Conservation (phyloP, 2,113 vertebrate species). For the Pionites leucogaster region DNA sequence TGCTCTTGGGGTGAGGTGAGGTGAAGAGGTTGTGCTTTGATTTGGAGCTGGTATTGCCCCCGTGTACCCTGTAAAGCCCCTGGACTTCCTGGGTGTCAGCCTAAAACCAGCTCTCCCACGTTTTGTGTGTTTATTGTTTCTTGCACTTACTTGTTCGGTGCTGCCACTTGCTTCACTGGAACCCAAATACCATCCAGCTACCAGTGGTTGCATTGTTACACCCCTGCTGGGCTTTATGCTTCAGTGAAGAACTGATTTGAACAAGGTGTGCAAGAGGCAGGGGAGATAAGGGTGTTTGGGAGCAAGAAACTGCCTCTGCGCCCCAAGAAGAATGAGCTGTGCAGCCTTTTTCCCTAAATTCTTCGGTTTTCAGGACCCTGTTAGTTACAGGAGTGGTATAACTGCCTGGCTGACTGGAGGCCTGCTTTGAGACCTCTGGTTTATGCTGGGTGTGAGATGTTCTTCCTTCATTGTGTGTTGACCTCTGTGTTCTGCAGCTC, state of each 20-base stretch:
- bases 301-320: neutral
- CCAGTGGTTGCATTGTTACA: neutral
- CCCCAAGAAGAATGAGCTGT: neutral
- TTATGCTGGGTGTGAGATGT: too few species aligned
- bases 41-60: neutral
- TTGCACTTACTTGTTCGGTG: neutral
- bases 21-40: neutral
- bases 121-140: too few species aligned
- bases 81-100: neutral
- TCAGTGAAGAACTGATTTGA: neutral
- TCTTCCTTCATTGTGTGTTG: rapidly evolving
- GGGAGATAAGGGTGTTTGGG: neutral
- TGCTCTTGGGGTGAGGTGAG: neutral
- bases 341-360: neutral
- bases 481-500: neutral
- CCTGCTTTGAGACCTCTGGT: too few species aligned
- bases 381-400: neutral
- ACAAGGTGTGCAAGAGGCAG: neutral
- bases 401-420: rapidly evolving
- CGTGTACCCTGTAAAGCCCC: neutral
- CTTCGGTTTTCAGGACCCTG: too few species aligned
- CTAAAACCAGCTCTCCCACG: rapidly evolving
- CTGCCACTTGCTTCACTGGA: neutral
- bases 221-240: neutral
- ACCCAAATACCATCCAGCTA: neutral